These are phyloP conservation scores for Crossaster papposus DNA, from an alignment of 53 echinoderm and acorn worm genomes.

Conservation along the genomic window DNA sequence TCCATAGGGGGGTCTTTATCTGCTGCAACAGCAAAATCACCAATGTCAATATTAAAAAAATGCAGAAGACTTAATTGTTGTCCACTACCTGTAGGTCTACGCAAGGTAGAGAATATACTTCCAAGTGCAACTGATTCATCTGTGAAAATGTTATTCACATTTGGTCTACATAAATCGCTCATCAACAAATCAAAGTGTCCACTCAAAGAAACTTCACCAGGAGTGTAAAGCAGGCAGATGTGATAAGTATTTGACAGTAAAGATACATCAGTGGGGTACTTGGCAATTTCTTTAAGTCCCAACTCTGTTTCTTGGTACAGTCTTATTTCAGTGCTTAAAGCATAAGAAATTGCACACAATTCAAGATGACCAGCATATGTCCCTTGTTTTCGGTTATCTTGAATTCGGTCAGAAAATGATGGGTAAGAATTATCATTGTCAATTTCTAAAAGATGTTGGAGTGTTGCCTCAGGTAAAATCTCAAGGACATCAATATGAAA, in stretches of 20 bases:
- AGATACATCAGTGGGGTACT: not conserved
- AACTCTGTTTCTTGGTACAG: not conserved
- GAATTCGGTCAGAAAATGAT: not conserved
- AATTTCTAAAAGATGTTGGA: not conserved
- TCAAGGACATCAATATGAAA: not conserved
- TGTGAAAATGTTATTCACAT: not conserved
- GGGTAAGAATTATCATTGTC: not conserved
- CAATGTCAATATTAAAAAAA: not conserved
- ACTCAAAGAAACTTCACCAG: not conserved
- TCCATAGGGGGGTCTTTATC: no score
- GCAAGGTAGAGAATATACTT: not conserved
- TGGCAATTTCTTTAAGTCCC: not conserved
- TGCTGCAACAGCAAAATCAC: not conserved
- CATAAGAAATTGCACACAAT: not conserved
- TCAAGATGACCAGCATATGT: conserved; percentile 13
- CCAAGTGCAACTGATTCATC: not conserved
- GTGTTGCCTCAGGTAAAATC: not conserved
- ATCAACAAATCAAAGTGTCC: not conserved
- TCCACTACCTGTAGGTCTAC: not conserved
- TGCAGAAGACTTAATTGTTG: conserved; percentile 3
- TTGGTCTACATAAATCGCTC: not conserved
- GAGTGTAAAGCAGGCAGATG: conserved; percentile 9
- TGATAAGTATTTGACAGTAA: not conserved
- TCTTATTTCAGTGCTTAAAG: not conserved
- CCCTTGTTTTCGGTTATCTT: not conserved